Evolutionary conservation across 92 coral and sea anemone genomes (phyloP).

Genomic region (Palythoa heliodiscus): DNA sequence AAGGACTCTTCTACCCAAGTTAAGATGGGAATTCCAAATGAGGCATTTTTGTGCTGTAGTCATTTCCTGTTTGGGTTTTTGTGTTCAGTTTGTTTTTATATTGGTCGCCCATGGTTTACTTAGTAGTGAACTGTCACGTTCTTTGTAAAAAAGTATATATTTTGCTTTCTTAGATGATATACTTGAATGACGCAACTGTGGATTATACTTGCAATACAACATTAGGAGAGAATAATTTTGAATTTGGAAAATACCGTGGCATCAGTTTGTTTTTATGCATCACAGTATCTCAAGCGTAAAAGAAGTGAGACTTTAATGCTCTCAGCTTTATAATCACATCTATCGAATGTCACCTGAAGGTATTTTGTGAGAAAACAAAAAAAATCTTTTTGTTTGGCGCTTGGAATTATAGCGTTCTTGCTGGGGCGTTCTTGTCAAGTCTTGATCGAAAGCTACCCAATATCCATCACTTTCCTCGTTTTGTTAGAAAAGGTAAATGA

Average conservation of each 20-base stretch:
- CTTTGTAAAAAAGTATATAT: background rate
- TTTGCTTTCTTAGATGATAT: background rate
- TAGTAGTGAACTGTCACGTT: conserved; percentile 27
- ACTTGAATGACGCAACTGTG: background rate
- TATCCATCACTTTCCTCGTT: background rate
- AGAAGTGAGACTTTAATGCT: background rate
- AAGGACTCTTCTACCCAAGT: background rate
- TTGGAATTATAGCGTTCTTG: background rate
- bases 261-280: background rate
- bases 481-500: background rate
- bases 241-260: no score
- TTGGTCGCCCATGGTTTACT: conserved; percentile 24
- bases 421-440: background rate
- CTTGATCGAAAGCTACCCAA: background rate
- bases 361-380: background rate
- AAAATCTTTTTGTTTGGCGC: background rate
- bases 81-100: conserved; percentile 17
- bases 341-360: background rate
- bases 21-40: conserved; percentile 16
- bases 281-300: background rate
- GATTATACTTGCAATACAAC: background rate
- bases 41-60: conserved; percentile 6
- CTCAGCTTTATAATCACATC: background rate
- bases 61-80: conserved; percentile 30
- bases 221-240: background rate